These are phyloP conservation scores for Gopherus evgoodei DNA, from an alignment of 2,113 vertebrate genomes.

Conservation along the genomic window DNA sequence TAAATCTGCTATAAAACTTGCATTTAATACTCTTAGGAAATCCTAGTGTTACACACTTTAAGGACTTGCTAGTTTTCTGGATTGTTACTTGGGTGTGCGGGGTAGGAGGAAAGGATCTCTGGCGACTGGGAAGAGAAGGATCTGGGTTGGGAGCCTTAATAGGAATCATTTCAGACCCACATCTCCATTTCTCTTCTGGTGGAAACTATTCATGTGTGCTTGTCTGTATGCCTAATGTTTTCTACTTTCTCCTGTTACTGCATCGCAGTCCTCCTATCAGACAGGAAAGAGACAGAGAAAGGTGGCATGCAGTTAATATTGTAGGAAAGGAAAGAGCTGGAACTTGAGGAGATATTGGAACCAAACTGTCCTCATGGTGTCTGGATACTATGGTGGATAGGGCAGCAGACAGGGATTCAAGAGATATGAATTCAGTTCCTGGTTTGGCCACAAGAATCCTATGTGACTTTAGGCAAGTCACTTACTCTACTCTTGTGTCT, in stretches of 20 bases:
- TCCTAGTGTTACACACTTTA: not conserved
- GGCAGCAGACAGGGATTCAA: not conserved
- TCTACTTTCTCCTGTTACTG: not conserved
- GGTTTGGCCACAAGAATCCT: not conserved
- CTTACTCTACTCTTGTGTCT: not conserved
- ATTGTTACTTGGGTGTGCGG: not conserved
- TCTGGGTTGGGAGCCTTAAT: not conserved
- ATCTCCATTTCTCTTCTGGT: not conserved
- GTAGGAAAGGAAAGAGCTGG: not conserved
- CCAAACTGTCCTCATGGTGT: not conserved
- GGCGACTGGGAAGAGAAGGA: not conserved
- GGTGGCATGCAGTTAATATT: not conserved
- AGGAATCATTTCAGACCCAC: not conserved
- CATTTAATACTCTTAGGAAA: not conserved
- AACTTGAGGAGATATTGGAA: not conserved
- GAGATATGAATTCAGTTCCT: not conserved
- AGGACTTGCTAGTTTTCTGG: not conserved
- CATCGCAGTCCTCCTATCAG: fast-evolving
- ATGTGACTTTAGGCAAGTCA: not conserved
- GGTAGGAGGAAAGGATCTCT: not conserved
- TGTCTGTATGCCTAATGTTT: not conserved
- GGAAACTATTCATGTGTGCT: not conserved
- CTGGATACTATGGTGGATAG: not conserved
- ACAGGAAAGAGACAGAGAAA: not conserved
- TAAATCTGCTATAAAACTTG: not conserved